Percentiles rank a stretch among this genome's conserved stretches.
phyloP scores from a whole-genome alignment of 2,113 vertebrate genomes.

The Rafetus swinhoei region DNA sequence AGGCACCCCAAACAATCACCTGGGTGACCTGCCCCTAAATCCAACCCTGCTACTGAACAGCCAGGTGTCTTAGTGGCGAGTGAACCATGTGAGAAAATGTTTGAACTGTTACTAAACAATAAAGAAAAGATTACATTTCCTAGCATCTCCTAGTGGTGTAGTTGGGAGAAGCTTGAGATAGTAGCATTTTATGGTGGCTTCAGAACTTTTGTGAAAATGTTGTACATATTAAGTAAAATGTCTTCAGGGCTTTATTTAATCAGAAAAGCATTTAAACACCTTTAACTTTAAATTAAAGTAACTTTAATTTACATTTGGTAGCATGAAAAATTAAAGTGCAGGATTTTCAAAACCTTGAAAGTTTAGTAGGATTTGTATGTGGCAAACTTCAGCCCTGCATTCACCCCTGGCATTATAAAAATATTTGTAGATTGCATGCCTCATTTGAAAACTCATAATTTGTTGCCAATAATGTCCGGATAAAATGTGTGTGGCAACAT shows the following conservation, averaged over 20 bases:
- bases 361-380: constrained; percentile 31
- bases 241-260: constrained; percentile 33
- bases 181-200: not conserved
- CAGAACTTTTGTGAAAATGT: not conserved
- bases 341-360: constrained; percentile 56
- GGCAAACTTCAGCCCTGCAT: not conserved
- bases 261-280: not conserved
- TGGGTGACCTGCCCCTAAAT: too few relatives aligned
- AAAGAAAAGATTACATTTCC: not conserved
- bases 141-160: not conserved
- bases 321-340: constrained; percentile 20
- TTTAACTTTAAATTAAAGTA: constrained; percentile 1
- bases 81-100: not conserved
- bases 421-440: not conserved
- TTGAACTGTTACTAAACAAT: constrained; percentile 15
- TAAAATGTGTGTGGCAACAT: not conserved
- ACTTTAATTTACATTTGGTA: constrained; percentile 46
- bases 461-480: not conserved
- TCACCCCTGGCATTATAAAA: not conserved
- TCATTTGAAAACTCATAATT: not conserved
- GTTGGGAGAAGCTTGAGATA: constrained; percentile 34
- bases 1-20: too few relatives aligned
- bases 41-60: not conserved
- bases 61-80: not conserved
- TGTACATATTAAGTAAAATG: not conserved